phyloP scores from a whole-genome alignment of 1,140 invertebrate species.

The Drosophila lowei region DNA sequence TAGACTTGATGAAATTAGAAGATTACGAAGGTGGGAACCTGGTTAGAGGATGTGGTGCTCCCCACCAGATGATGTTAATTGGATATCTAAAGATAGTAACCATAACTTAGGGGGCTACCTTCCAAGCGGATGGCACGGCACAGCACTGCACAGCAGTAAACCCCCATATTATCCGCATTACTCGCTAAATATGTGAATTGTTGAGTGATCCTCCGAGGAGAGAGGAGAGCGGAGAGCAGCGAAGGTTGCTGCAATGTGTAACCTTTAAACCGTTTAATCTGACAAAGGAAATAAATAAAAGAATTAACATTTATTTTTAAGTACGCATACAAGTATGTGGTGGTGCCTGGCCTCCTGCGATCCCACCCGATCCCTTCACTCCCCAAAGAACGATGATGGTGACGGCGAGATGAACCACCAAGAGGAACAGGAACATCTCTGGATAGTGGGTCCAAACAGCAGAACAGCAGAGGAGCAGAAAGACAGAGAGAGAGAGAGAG shows the following conservation, averaged over 20 bases:
- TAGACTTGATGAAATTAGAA: conserved; percentile 17
- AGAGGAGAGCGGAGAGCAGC: not conserved
- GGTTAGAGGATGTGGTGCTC: not conserved
- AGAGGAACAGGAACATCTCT: conserved; percentile 18
- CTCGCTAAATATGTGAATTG: conserved; percentile 27
- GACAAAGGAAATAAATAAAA: conserved; percentile 82
- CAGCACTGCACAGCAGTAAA: not conserved
- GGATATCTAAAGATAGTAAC: not conserved
- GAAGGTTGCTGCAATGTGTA: conserved; percentile 37
- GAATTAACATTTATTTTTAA: conserved; percentile 81
- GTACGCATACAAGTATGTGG: conserved; percentile 72
- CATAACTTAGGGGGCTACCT: conserved; percentile 27
- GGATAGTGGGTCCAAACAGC: too few species aligned
- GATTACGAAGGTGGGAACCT: conserved; percentile 18
- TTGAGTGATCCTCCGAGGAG: conserved; percentile 5
- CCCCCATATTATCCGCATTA: conserved; percentile 15
- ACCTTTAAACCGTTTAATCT: conserved; percentile 81
- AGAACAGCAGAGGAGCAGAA: conserved; percentile 9
- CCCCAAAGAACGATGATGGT: conserved; percentile 30
- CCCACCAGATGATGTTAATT: not conserved
- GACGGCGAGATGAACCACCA: conserved; percentile 69
- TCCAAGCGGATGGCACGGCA: too few species aligned
- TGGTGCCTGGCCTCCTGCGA: not conserved
- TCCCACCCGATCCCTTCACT: conserved; percentile 18
- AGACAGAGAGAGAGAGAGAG: conserved; percentile 38